phyloP scores from a whole-genome alignment of 2,113 vertebrate species.

The Theropithecus gelada region DNA sequence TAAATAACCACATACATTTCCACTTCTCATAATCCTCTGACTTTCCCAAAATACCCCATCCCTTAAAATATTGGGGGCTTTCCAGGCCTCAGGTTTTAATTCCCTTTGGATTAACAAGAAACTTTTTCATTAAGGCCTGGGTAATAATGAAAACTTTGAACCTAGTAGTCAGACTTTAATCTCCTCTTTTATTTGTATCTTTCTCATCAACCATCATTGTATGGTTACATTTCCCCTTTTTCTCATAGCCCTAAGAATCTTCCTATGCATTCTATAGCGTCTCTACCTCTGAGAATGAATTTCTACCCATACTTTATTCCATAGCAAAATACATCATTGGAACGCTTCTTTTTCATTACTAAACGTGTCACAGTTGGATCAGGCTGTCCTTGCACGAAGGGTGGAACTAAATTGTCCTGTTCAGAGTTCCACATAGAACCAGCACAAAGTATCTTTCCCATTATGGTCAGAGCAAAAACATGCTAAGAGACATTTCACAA shows the following conservation, averaged over 20 bases:
- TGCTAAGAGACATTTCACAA: constrained; percentile 12
- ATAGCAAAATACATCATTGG: background rate
- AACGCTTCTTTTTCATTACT: background rate
- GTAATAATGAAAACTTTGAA: background rate
- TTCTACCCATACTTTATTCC: background rate
- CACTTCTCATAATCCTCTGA: background rate
- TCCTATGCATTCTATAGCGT: background rate
- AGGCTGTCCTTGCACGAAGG: background rate
- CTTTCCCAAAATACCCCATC: background rate
- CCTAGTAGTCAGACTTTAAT: background rate
- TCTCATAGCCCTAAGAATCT: background rate
- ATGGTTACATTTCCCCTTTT: background rate
- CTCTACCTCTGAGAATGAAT: background rate
- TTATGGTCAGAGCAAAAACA: background rate
- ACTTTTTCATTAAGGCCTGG: background rate
- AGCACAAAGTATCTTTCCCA: background rate
- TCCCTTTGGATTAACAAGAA: background rate
- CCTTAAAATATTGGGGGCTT: constrained; percentile 16
- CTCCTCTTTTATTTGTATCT: background rate
- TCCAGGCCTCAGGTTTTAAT: background rate
- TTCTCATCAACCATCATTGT: constrained; percentile 6
- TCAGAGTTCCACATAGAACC: background rate
- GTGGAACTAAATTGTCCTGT: background rate
- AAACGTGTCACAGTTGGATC: background rate
- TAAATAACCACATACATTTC: constrained; percentile 28